These are phyloP conservation scores for Lochmaea crataegi DNA, from an alignment of 2,888 invertebrate species.

Conservation along the genomic window DNA sequence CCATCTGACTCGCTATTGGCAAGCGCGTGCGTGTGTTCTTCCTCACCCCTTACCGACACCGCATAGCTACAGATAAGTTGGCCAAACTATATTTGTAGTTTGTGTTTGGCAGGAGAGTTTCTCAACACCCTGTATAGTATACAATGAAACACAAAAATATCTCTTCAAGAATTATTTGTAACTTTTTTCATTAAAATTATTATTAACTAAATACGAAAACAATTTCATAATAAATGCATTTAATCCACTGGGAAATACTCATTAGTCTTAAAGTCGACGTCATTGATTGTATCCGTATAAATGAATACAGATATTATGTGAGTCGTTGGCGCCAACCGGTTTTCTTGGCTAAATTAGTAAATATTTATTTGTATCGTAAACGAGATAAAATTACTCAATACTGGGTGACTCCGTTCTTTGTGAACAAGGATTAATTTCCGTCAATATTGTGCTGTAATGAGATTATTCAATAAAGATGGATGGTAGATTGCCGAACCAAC, in stretches of 20 bases:
- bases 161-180: too few species aligned
- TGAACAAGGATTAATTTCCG: conserved; percentile 3
- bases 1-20: too few species aligned
- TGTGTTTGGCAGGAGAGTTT: too few species aligned
- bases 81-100: too few species aligned
- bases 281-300: neutral
- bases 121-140: too few species aligned
- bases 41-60: too few species aligned
- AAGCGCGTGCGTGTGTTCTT: too few species aligned
- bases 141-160: too few species aligned
- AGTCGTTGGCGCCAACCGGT: conserved; percentile 8
- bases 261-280: neutral
- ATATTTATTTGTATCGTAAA: conserved; percentile 5
- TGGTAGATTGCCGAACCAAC: neutral
- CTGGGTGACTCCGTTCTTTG: neutral
- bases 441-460: conserved; percentile 1
- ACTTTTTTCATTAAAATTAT: too few species aligned
- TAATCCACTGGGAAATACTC: neutral
- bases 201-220: neutral
- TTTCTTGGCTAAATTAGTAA: conserved; percentile 8
- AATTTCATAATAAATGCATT: neutral
- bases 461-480: conserved; percentile 1
- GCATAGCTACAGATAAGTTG: too few species aligned
- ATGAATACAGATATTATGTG: conserved; percentile 5
- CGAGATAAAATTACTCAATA: conserved; percentile 9